Conservation (phyloP, 2,797 vertebrate species). For the Mycteria americana region DNA sequence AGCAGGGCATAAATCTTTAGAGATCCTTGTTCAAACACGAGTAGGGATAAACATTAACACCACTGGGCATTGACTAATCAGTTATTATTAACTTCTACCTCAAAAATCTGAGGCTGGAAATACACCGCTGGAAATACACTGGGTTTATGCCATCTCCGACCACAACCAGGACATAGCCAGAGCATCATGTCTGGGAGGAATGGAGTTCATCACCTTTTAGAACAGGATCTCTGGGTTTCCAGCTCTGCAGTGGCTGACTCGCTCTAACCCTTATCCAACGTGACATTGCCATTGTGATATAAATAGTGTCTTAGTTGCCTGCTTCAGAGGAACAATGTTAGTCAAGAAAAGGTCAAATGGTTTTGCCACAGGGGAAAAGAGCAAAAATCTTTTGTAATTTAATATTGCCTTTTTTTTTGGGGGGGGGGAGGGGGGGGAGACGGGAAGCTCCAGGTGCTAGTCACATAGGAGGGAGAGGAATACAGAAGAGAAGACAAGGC, state of each 20-base stretch:
- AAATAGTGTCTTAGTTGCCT: constrained; percentile 57
- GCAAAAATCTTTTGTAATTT: constrained; percentile 36
- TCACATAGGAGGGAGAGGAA: not conserved
- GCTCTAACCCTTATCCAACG: constrained; percentile 19
- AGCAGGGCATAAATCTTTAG: not conserved
- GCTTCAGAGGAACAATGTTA: constrained; percentile 41
- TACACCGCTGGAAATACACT: not conserved
- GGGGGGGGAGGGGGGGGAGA: too few relatives aligned
- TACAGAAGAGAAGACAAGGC: not conserved
- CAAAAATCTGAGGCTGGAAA: not conserved
- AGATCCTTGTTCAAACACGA: not conserved
- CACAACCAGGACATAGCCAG: not conserved
- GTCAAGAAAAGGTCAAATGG: constrained; percentile 48
- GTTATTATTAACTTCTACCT: not conserved
- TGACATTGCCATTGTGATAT: constrained; percentile 23
- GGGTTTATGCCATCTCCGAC: not conserved
- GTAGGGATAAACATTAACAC: not conserved
- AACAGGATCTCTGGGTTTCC: not conserved
- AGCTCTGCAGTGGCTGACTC: not conserved
- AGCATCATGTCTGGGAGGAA: not conserved
- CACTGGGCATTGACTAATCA: not conserved
- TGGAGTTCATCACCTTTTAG: not conserved
- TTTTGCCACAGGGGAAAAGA: constrained; percentile 28
- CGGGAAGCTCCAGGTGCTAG: not conserved
- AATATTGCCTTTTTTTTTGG: not conserved